Evolutionary conservation across 2,113 vertebrate species (phyloP).

Genomic region (Melanerpes formicivorus): DNA sequence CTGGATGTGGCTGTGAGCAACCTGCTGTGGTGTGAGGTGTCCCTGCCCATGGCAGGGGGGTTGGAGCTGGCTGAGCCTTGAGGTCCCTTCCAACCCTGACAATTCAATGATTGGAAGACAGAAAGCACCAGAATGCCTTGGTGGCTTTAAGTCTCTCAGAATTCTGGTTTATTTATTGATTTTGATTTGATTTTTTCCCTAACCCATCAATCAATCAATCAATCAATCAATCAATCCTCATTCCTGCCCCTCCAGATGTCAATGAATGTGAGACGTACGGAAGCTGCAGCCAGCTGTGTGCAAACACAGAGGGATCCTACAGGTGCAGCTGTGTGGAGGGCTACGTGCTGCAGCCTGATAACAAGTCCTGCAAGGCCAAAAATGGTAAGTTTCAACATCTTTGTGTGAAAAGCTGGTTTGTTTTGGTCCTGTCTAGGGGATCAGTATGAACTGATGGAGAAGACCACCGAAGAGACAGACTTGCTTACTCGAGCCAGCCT

Average conservation of each 20-base stretch:
- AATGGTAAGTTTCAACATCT: constrained; percentile 82
- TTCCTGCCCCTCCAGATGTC: constrained; percentile 82
- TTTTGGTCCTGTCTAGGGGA: background rate
- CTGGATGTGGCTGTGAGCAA: no score
- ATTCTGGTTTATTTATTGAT: background rate
- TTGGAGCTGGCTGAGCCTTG: no score
- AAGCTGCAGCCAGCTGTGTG: constrained; percentile 91
- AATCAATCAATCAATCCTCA: background rate
- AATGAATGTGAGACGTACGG: constrained; percentile 93
- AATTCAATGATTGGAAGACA: no score
- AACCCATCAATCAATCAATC: background rate
- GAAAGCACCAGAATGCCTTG: no score
- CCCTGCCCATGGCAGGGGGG: no score
- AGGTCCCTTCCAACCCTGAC: no score
- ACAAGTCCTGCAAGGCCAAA: constrained; percentile 92
- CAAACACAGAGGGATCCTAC: constrained; percentile 91
- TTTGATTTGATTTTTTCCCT: background rate
- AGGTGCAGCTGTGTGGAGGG: constrained; percentile 92
- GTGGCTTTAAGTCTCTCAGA: background rate
- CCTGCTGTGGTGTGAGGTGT: no score
- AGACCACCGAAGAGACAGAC: background rate
- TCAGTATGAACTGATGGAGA: background rate
- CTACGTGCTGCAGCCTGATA: constrained; percentile 89
- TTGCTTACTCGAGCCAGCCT: background rate
- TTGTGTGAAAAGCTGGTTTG: background rate